Evolutionary conservation across 2,888 invertebrate species (phyloP).

Genomic region (Liodrosophila aerea): DNA sequence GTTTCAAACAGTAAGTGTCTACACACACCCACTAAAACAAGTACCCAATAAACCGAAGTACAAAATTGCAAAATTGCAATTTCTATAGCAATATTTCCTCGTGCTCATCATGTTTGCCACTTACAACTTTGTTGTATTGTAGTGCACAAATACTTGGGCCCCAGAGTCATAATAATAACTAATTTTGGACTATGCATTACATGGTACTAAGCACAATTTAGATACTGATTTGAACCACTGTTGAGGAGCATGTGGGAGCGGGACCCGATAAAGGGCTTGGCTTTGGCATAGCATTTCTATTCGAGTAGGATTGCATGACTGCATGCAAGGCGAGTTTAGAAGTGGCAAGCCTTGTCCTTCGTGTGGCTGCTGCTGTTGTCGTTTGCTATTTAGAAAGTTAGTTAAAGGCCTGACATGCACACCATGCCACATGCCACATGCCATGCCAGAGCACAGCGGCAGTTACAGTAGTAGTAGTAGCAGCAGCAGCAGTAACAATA

Average conservation of each 20-base stretch:
- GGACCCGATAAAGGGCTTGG: conserved; percentile 37
- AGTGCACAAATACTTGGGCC: conserved; percentile 1
- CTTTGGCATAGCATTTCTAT: conserved; percentile 52
- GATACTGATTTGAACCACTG: conserved; percentile 29
- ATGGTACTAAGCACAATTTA: conserved; percentile 10
- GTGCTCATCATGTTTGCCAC: conserved; percentile 7
- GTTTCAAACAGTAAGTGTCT: too few relatives aligned
- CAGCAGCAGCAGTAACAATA: neutral
- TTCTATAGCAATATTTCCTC: neutral
- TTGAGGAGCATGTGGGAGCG: conserved; percentile 10
- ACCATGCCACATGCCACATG: conserved; percentile 30
- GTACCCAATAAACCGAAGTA: neutral
- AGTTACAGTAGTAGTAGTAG: conserved; percentile 1
- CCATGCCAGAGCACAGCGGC: conserved; percentile 22
- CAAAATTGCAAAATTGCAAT: too few relatives aligned
- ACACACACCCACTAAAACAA: too few relatives aligned
- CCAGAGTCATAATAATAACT: conserved; percentile 16
- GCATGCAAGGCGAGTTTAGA: conserved; percentile 59
- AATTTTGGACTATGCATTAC: conserved; percentile 21
- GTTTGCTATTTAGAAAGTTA: conserved; percentile 52
- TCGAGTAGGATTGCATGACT: conserved; percentile 73
- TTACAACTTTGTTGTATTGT: conserved; percentile 17
- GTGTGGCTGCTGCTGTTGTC: conserved; percentile 47
- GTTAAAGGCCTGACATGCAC: conserved; percentile 59
- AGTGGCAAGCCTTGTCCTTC: conserved; percentile 59